Conservation (phyloP, 2,797 vertebrate species). For the Anableps anableps region DNA sequence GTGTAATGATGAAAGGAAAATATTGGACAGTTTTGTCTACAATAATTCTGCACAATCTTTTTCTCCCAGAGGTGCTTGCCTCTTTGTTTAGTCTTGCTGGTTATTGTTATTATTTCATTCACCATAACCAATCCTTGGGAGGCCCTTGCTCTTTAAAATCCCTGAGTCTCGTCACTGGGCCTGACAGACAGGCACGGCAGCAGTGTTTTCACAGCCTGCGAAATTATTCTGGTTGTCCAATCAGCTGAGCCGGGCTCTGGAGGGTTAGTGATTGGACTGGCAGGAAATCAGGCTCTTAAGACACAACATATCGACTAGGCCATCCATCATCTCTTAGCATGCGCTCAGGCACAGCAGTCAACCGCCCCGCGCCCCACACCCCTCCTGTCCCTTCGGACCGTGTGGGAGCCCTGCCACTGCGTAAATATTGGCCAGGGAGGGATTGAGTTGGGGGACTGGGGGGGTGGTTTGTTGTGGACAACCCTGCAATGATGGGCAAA, state of each 20-base stretch:
- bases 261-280: constrained; percentile 99
- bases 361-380: constrained; percentile 64
- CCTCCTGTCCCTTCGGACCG: constrained; percentile 76
- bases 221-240: constrained; percentile 97
- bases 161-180: constrained; percentile 80
- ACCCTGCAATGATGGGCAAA: constrained; percentile 58
- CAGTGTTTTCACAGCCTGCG: constrained; percentile 94
- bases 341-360: constrained; percentile 88
- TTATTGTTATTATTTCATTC: constrained; percentile 82
- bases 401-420: constrained; percentile 93
- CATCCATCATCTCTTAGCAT: constrained; percentile 99
- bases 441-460: constrained; percentile 51
- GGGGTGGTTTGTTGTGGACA: constrained; percentile 77
- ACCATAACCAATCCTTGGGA: constrained; percentile 76
- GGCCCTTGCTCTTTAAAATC: constrained; percentile 78
- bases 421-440: constrained; percentile 89
- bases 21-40: constrained; percentile 61
- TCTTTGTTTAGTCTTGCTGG: constrained; percentile 80
- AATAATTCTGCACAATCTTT: constrained; percentile 64
- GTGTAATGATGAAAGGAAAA: constrained; percentile 78
- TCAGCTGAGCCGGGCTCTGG: constrained; percentile 94
- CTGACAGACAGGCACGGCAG: constrained; percentile 89
- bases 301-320: constrained; percentile 99
- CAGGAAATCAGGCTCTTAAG: constrained; percentile 99
- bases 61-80: constrained; percentile 66